Base-by-base conservation (phyloP, 2,888 invertebrate genomes). In the Sphaerophoria rueppellii region DNA sequence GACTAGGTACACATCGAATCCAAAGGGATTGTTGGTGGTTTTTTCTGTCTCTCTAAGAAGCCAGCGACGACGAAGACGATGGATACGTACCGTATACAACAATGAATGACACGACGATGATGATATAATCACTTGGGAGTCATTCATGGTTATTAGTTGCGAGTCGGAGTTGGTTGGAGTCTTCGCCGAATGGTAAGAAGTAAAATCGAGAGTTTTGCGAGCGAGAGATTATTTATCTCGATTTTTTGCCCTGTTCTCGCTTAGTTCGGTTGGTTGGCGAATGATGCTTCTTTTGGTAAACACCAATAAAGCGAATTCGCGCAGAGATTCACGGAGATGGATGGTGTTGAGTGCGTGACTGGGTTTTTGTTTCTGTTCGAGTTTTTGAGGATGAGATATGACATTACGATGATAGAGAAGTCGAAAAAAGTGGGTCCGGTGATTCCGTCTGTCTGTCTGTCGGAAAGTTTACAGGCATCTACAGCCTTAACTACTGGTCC, bases 51-150 rank as follows among this genome's bases (percentile, higher is more conserved):
- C 4, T 12, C 48, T 50, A 7, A 52, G 43, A 43, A 16, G 16
- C 48, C n/a, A 40, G 11, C 40, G 65, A 67, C 57, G 43, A 24
- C 24, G 50, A 7, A 11, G 35, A 50, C 6, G 43, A 12, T 9
- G 43, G 43, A 11, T 40, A 40, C 6, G 9, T 40, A 40, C 6
- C 6, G 9, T 1, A 40, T 40, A 40, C 40, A 40, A 43, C 54
- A 34, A 35, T 60, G 54, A 60, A 65, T 75, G 75, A 61, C 63
- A 12, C 43, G 43, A 43, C 3, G 80, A 74, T 70, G 85, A 73
- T 60, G 85, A 81, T 85, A 85, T 81, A 85, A 85, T 85, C 85
- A 81, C 76, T 73, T 81, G 76, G 72, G 73, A 85, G 81, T 76
- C 85, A 77, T 85, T 85, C 11, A 43, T 43, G 85, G 85, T 81